Conservation (phyloP, 2,113 vertebrate genomes). For the Prionailurus bengalensis region DNA sequence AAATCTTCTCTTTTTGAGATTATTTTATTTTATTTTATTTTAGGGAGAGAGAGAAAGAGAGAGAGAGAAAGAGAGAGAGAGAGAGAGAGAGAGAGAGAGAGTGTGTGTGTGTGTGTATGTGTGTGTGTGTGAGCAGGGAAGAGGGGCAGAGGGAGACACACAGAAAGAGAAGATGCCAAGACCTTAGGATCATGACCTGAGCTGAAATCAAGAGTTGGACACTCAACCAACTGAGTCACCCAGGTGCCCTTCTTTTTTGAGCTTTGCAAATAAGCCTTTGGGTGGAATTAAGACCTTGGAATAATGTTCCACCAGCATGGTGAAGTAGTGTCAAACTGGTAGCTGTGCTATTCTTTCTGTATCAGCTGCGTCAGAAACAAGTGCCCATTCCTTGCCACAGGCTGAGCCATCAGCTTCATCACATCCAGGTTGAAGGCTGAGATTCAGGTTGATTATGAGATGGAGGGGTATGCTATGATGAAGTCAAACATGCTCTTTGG, state of each 20-base stretch:
- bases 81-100: too few relatives aligned
- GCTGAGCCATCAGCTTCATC: conserved; percentile 96
- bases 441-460: conserved; percentile 87
- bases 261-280: conserved; percentile 94
- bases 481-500: conserved; percentile 96
- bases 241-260: conserved; percentile 90
- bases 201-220: too few relatives aligned
- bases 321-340: conserved; percentile 98
- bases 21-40: too few relatives aligned
- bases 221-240: too few relatives aligned
- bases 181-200: too few relatives aligned
- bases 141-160: too few relatives aligned
- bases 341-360: conserved; percentile 98
- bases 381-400: conserved; percentile 95
- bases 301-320: conserved; percentile 98
- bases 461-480: conserved; percentile 93
- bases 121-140: too few relatives aligned
- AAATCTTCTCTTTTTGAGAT: conserved; percentile 93
- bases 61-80: too few relatives aligned
- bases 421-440: conserved; percentile 97
- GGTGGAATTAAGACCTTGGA: conserved; percentile 98
- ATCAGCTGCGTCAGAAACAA: conserved; percentile 98
- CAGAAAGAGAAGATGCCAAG: too few relatives aligned
- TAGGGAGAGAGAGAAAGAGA: too few relatives aligned
- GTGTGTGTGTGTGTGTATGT: rapidly evolving